These are phyloP conservation scores for Montipora cactus DNA, from an alignment of 64 coral and sea anemone species.

Conservation along the genomic window DNA sequence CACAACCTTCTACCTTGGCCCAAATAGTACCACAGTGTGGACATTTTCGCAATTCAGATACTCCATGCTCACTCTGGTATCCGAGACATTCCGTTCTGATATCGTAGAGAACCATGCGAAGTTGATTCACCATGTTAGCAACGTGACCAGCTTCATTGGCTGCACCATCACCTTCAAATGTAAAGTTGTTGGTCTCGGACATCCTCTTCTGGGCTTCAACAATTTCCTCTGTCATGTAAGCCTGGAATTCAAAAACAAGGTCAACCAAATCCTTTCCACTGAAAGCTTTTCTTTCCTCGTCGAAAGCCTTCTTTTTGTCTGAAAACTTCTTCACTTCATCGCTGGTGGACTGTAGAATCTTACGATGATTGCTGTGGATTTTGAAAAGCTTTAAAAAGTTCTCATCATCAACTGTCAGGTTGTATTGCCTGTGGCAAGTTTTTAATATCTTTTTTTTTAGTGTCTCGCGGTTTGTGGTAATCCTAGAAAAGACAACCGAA, in stretches of 20 bases:
- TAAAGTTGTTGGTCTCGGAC: constrained; percentile 51
- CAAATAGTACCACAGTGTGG: constrained; percentile 2
- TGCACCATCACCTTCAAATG: constrained; percentile 48
- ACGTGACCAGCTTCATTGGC: constrained; percentile 58
- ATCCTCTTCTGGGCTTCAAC: constrained; percentile 54
- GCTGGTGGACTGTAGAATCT: constrained; percentile 32
- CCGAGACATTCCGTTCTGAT: constrained; percentile 54
- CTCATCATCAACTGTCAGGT: background rate
- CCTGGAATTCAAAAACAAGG: constrained; percentile 57
- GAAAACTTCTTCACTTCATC: constrained; percentile 23
- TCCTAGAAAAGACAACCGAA: constrained; percentile 23
- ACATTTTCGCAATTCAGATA: constrained; percentile 39
- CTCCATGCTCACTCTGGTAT: constrained; percentile 51
- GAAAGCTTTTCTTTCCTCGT: constrained; percentile 13
- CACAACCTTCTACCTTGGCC: constrained; percentile 16
- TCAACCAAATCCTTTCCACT: constrained; percentile 52
- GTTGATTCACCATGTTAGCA: constrained; percentile 68
- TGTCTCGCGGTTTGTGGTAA: background rate
- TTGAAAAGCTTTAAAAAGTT: constrained; percentile 32
- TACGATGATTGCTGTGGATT: constrained; percentile 11
- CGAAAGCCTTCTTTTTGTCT: constrained; percentile 28
- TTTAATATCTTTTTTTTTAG: background rate
- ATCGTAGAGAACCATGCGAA: constrained; percentile 43
- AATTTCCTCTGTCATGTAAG: constrained; percentile 64
- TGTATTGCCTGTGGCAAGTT: background rate